These are phyloP conservation scores for Pelosia muscerda DNA, from an alignment of 2,888 invertebrate genomes.

Conservation along the genomic window DNA sequence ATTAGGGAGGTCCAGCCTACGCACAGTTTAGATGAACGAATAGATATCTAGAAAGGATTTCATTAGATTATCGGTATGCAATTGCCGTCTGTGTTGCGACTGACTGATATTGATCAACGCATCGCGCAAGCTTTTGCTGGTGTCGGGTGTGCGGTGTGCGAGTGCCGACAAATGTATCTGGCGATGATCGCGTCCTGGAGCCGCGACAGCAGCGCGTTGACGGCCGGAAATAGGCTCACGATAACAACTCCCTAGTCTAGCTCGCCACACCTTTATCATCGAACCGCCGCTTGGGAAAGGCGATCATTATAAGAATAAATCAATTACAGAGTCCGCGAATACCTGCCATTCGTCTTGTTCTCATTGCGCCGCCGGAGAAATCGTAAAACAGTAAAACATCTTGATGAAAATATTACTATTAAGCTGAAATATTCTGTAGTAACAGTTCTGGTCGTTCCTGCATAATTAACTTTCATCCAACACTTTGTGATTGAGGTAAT, in stretches of 20 bases:
- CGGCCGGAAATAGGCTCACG: slow-evolving; percentile 84
- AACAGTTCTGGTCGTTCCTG: slow-evolving; percentile 50
- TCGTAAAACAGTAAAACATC: slow-evolving; percentile 62
- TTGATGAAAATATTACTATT: slow-evolving; percentile 52
- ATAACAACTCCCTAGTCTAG: slow-evolving; percentile 82
- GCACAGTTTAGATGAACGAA: slow-evolving; percentile 35
- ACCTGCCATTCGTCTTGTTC: slow-evolving; percentile 59
- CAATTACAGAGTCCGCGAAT: slow-evolving; percentile 69
- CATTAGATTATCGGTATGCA: slow-evolving; percentile 79
- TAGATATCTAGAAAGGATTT: slow-evolving; percentile 64
- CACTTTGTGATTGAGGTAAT: slow-evolving; percentile 62
- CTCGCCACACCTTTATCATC: slow-evolving; percentile 78
- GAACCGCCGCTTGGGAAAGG: slow-evolving; percentile 78
- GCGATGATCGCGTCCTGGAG: slow-evolving; percentile 77
- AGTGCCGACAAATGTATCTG: slow-evolving; percentile 84
- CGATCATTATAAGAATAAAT: slow-evolving; percentile 83
- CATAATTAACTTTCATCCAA: slow-evolving; percentile 62
- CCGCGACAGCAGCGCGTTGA: slow-evolving; percentile 74
- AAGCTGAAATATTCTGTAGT: slow-evolving; percentile 51
- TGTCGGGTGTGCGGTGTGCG: slow-evolving; percentile 57
- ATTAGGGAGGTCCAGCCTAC: slow-evolving; percentile 52
- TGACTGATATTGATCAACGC: slow-evolving; percentile 74
- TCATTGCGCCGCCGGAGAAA: slow-evolving; percentile 57
- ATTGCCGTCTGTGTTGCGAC: slow-evolving; percentile 73
- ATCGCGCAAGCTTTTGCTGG: slow-evolving; percentile 62